These are phyloP conservation scores for Miniopterus natalensis DNA, from an alignment of 2,113 vertebrate species.

Conservation along the genomic window DNA sequence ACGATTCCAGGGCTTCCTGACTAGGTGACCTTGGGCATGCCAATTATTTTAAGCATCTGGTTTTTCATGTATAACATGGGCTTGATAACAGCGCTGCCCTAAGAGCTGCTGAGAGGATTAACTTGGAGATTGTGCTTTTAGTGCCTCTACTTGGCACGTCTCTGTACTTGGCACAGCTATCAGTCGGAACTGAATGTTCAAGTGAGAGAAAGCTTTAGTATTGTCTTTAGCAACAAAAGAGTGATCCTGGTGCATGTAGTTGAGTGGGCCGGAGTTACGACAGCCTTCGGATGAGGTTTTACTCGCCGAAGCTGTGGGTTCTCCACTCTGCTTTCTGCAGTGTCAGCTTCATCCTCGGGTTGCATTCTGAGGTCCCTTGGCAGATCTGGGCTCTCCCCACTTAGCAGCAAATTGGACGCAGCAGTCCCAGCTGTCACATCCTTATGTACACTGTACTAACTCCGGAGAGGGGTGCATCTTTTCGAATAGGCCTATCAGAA, in stretches of 20 bases:
- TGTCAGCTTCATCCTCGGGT: not conserved
- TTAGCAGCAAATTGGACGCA: not conserved
- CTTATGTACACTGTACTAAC: not conserved
- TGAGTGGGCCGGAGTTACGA: not conserved
- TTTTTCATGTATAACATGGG: not conserved
- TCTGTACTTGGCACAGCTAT: not conserved
- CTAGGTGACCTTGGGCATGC: not conserved
- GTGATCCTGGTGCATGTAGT: rapidly evolving
- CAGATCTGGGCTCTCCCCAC: not conserved
- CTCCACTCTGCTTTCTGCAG: not conserved
- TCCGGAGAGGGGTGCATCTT: not conserved
- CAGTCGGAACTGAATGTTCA: not conserved
- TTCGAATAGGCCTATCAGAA: not conserved
- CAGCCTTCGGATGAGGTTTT: not conserved
- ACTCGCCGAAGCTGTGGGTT: not conserved
- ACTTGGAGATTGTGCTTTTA: not conserved
- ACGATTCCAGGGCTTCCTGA: not conserved
- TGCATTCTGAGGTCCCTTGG: not conserved
- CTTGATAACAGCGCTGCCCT: no score
- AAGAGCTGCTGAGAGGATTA: not conserved
- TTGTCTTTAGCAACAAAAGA: not conserved
- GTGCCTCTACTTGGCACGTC: not conserved
- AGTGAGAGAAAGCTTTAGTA: not conserved
- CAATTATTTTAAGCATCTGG: not conserved
- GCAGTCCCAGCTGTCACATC: not conserved